These are phyloP conservation scores for human (Homo sapiens) DNA, from an alignment of 2,113 vertebrate genomes.

Conservation along the genomic window GRCh38 chr20:10805001-10805500, in stretches of 20 bases:
- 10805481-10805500: slow-evolving; percentile 28
- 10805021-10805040: neutral
- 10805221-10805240: neutral
- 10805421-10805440: neutral
- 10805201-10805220: neutral
- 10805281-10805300: neutral
- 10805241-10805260: neutral
- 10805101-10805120: neutral
- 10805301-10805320: neutral
- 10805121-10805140: neutral
- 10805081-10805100: neutral
- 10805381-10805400: neutral
- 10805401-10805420: neutral
- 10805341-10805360: neutral
- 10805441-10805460: neutral
- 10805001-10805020: neutral
- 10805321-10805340: neutral
- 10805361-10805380: neutral
- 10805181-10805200: neutral
- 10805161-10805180: neutral
- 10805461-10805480: neutral
- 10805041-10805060: neutral
- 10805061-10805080: neutral
- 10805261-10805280: neutral
- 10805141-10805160: neutral